phyloP scores from a whole-genome alignment of 2,113 vertebrate genomes.

The Parus major region DNA sequence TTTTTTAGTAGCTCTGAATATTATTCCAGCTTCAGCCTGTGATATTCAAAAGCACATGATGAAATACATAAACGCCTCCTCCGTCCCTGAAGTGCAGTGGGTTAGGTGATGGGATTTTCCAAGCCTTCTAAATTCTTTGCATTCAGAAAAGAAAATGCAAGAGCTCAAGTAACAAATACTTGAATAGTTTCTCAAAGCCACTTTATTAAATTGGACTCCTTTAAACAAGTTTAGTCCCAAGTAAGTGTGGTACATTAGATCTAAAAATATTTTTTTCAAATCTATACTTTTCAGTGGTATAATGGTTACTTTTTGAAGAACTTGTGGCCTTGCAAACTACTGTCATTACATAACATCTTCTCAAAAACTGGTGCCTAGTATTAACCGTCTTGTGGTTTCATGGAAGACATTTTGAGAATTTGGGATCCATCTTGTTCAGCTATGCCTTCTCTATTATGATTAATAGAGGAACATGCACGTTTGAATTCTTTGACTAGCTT shows the following conservation, averaged over 20 bases:
- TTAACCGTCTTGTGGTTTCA: not conserved
- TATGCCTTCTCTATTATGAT: not conserved
- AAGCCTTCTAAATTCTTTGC: not conserved
- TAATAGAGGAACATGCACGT: not conserved
- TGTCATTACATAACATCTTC: not conserved
- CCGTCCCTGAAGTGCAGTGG: not conserved
- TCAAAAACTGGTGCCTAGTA: not conserved
- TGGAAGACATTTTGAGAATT: constrained; percentile 35
- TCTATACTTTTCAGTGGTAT: not conserved
- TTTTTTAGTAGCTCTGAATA: not conserved
- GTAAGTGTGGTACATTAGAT: not conserved
- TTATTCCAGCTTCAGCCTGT: not conserved
- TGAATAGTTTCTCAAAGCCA: not conserved
- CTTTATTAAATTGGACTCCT: not conserved
- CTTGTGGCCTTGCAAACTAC: not conserved
- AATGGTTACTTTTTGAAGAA: not conserved
- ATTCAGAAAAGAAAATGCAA: not conserved
- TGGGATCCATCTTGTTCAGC: not conserved
- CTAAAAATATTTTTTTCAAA: not conserved
- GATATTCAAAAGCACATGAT: not conserved
- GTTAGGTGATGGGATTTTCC: not conserved
- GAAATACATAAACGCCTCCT: rapidly evolving
- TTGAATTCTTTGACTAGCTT: not conserved
- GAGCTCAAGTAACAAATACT: not conserved
- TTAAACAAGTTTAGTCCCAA: not conserved